Evolutionary conservation across 2,888 invertebrate genomes (phyloP).

Genomic region (Thecophora atra): DNA sequence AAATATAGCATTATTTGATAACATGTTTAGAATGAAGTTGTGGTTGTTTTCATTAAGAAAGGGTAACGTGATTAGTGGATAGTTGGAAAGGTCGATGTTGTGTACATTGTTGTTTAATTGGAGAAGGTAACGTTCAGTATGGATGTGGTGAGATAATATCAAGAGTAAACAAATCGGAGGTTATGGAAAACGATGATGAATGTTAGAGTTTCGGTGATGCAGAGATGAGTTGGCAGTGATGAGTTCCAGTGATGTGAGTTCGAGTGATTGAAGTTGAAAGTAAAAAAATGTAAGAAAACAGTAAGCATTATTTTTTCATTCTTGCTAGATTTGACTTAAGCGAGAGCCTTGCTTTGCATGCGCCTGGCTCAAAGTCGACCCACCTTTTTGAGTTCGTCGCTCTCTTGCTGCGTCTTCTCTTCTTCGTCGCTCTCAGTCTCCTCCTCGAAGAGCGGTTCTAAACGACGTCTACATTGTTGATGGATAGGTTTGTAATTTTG

Average conservation of each 20-base stretch:
- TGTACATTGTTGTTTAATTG: background rate
- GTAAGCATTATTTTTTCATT: slow-evolving; percentile 8
- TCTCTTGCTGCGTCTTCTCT: slow-evolving; percentile 65
- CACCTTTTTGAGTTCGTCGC: slow-evolving; percentile 66
- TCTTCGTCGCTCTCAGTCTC: slow-evolving; percentile 76
- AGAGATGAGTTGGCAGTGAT: slow-evolving; percentile 13
- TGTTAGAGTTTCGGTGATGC: background rate
- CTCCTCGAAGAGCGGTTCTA: slow-evolving; percentile 86
- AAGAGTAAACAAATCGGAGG: background rate
- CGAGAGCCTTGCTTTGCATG: slow-evolving; percentile 36
- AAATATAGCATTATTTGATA: no score
- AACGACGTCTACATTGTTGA: slow-evolving; percentile 72
- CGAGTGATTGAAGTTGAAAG: slow-evolving; percentile 25
- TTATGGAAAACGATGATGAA: background rate
- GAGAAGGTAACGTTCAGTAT: background rate
- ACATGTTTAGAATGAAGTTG: no score
- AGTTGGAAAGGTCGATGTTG: background rate
- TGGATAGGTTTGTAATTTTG: slow-evolving; percentile 19
- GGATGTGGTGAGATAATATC: background rate
- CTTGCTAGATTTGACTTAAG: background rate
- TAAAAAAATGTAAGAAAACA: slow-evolving; percentile 16
- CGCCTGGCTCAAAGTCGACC: slow-evolving; percentile 56
- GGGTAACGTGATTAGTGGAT: background rate
- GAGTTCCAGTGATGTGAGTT: slow-evolving; percentile 28
- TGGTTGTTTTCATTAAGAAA: background rate